Evolutionary conservation across 2,888 invertebrate species (phyloP).

Genomic region (Parnassius orleans): DNA sequence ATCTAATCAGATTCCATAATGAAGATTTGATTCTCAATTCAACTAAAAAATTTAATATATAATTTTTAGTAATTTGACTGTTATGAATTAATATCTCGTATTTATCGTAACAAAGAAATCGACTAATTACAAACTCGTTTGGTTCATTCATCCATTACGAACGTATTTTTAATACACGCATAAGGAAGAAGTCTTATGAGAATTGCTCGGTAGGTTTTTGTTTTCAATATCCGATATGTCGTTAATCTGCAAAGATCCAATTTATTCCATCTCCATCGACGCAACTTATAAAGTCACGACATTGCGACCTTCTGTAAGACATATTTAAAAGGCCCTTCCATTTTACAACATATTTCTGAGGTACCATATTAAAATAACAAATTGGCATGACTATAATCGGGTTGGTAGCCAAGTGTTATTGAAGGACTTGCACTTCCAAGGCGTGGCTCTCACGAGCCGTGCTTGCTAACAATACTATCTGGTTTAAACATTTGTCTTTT

Average conservation of each 20-base stretch:
- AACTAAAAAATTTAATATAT: too few species aligned
- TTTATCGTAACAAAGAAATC: slow-evolving; percentile 4
- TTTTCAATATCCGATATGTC: slow-evolving; percentile 12
- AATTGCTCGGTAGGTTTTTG: slow-evolving; percentile 12
- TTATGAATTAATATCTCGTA: neutral
- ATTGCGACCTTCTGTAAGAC: slow-evolving; percentile 50
- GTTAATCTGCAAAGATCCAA: slow-evolving; percentile 21
- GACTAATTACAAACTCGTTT: slow-evolving; percentile 8
- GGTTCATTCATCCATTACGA: slow-evolving; percentile 15
- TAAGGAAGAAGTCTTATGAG: slow-evolving; percentile 20
- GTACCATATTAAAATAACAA: slow-evolving; percentile 66
- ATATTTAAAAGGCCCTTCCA: slow-evolving; percentile 49
- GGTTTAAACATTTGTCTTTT: slow-evolving; percentile 54
- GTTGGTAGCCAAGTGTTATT: slow-evolving; percentile 57
- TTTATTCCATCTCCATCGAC: slow-evolving; percentile 42
- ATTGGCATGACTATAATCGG: slow-evolving; percentile 61
- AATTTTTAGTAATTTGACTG: too few species aligned
- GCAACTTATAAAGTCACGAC: slow-evolving; percentile 43
- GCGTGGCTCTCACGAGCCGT: slow-evolving; percentile 70
- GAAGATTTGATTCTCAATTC: too few species aligned
- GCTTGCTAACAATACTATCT: slow-evolving; percentile 45
- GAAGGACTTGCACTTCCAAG: slow-evolving; percentile 62
- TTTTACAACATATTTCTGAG: slow-evolving; percentile 54
- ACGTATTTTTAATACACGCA: slow-evolving; percentile 7
- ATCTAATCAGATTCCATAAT: neutral